Conservation (phyloP, 1,140 invertebrate genomes). For the Berghia stephanieae region DNA sequence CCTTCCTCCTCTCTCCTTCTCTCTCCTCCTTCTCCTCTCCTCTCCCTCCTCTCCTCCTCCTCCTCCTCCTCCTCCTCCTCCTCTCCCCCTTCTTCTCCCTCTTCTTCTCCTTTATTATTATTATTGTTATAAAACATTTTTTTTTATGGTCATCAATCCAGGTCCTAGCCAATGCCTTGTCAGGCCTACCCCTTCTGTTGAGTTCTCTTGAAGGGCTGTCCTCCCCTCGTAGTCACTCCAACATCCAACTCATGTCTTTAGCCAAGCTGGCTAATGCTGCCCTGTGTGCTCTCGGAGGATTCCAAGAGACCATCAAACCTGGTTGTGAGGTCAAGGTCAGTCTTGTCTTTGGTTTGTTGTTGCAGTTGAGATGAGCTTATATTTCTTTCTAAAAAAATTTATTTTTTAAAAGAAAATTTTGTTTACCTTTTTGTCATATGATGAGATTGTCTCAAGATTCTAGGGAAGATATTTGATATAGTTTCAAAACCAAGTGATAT, state of each 20-base stretch:
- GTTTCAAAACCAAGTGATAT: too few species aligned
- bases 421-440: too few species aligned
- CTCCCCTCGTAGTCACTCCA: conserved; percentile 45
- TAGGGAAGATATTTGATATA: too few species aligned
- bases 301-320: conserved; percentile 64
- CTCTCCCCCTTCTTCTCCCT: too few species aligned
- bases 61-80: too few species aligned
- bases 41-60: too few species aligned
- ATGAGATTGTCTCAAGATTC: too few species aligned
- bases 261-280: conserved; percentile 65
- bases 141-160: conserved; percentile 32
- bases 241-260: conserved; percentile 58
- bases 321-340: conserved; percentile 63
- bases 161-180: conserved; percentile 62
- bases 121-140: too few species aligned
- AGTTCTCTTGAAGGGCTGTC: conserved; percentile 53
- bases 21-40: too few species aligned
- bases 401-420: too few species aligned
- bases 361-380: neutral
- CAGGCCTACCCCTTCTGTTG: conserved; percentile 57
- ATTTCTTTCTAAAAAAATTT: neutral
- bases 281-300: conserved; percentile 66
- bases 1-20: too few species aligned
- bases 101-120: too few species aligned
- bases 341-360: neutral